Evolutionary conservation across 2,113 vertebrate species (phyloP), one percentile per base, ranked within the genome.

Genomic region (Melanocharis versteri): DNA sequence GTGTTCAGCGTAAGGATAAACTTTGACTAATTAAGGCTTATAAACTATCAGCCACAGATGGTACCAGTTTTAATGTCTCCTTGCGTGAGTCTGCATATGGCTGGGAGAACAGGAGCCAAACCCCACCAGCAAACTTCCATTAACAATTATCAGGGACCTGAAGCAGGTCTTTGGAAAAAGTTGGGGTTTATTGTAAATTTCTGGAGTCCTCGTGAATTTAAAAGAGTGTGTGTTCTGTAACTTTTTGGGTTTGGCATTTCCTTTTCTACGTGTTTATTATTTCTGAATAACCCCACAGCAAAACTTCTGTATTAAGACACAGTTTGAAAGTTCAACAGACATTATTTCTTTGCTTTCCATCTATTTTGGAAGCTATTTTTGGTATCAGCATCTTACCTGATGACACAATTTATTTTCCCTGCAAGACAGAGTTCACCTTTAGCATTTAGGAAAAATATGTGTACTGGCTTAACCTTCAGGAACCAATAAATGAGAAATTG

Each of bases 1-100:
- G 78, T 95, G 89, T 79, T 97, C 87, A 62, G 81, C 40, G 92
- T 89, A 97, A 97, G 94, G 94, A 97, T 96, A 97, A 97, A 95
- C 95, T 92, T 90, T 96, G 94, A 81, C 94, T 97, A 96, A 97
- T 97, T 96, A 97, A 95, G 83, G 75, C 60, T 97, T 96, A 6
- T 89, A 96, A 96, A 92, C 90, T 68, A 95, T 95, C 94, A 94
- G 93, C 93, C 82, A 81, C 96, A 97, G 96, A 95, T 96, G 94
- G 96, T 50, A 82, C 66, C 83, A 54, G 75, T 76, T 97, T 75
- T 72, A 79, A 95, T 47, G 89, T 47, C 90, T 96, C 72, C 68
- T 96, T 83, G 85, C 27, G 12, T 87, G 94, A 92, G 68, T 50
- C 79, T 95, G 77, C 87, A 79, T 79, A 93, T 75, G 94, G 73